Conservation (phyloP, 2,888 invertebrate genomes). For the Acanthococcus lagerstroemiae region DNA sequence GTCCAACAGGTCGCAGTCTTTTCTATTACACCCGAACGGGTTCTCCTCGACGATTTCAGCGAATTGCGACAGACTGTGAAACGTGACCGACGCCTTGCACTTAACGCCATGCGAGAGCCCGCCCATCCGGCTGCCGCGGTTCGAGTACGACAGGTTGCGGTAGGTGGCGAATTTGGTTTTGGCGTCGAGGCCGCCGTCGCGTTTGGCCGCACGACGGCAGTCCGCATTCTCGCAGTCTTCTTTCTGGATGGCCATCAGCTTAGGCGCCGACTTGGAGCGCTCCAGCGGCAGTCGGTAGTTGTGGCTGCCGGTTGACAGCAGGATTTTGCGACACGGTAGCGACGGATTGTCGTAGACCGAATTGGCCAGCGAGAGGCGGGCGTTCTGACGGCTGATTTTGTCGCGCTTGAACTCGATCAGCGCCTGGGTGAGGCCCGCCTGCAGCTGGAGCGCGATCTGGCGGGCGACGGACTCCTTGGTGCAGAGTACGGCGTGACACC, state of each 20-base stretch:
- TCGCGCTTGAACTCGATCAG: constrained; percentile 92
- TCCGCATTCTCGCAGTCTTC: constrained; percentile 58
- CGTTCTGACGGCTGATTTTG: constrained; percentile 88
- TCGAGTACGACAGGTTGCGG: constrained; percentile 32
- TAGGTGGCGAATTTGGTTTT: constrained; percentile 27
- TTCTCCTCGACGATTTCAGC: constrained; percentile 43
- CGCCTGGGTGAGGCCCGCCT: constrained; percentile 68
- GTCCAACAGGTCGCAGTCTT: constrained; percentile 17
- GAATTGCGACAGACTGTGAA: neutral
- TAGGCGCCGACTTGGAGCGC: constrained; percentile 93
- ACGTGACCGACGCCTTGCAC: neutral
- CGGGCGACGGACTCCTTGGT: constrained; percentile 77
- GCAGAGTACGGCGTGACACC: constrained; percentile 96
- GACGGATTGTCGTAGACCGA: constrained; percentile 81
- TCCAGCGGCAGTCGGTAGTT: constrained; percentile 90
- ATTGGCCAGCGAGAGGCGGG: constrained; percentile 78
- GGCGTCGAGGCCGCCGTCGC: neutral
- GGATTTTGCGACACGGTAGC: constrained; percentile 72
- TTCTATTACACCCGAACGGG: constrained; percentile 30
- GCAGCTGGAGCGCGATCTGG: constrained; percentile 64
- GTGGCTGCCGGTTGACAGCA: constrained; percentile 76
- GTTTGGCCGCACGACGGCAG: constrained; percentile 29
- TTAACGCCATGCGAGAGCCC: constrained; percentile 40
- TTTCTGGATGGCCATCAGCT: constrained; percentile 89
- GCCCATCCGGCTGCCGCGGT: constrained; percentile 39